phyloP scores from a whole-genome alignment of 1,140 invertebrate species.

The Tetraneura akinire region DNA sequence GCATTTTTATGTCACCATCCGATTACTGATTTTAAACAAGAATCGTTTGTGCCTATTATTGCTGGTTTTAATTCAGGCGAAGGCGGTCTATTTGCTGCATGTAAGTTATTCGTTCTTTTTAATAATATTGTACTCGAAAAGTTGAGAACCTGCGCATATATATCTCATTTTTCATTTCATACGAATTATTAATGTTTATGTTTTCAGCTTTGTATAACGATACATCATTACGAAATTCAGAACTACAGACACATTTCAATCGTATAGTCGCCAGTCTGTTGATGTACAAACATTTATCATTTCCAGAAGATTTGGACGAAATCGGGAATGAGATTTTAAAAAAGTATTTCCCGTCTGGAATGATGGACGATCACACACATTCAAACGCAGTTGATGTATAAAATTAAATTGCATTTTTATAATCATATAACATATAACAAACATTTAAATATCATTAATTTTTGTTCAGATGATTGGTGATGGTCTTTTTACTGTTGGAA shows the following conservation, averaged over 20 bases:
- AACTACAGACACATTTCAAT: neutral
- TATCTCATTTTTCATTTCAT: too few relatives aligned
- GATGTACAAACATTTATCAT: neutral
- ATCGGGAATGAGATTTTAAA: neutral
- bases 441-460: too few relatives aligned
- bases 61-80: neutral
- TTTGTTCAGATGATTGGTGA: neutral
- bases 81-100: neutral
- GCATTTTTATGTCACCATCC: neutral
- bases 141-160: too few relatives aligned
- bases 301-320: neutral
- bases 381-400: neutral
- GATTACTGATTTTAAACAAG: neutral
- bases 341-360: slow-evolving; percentile 3
- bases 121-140: too few relatives aligned
- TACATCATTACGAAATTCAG: neutral
- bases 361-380: neutral
- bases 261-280: neutral
- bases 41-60: neutral
- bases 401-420: too few relatives aligned
- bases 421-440: neutral
- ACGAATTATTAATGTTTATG: neutral
- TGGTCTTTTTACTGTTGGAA: neutral
- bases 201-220: neutral
- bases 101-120: too few relatives aligned